Evolutionary conservation across 2,113 vertebrate genomes (phyloP), one percentile per base, ranked within the genome.

Genomic region (Cardinalis cardinalis): DNA sequence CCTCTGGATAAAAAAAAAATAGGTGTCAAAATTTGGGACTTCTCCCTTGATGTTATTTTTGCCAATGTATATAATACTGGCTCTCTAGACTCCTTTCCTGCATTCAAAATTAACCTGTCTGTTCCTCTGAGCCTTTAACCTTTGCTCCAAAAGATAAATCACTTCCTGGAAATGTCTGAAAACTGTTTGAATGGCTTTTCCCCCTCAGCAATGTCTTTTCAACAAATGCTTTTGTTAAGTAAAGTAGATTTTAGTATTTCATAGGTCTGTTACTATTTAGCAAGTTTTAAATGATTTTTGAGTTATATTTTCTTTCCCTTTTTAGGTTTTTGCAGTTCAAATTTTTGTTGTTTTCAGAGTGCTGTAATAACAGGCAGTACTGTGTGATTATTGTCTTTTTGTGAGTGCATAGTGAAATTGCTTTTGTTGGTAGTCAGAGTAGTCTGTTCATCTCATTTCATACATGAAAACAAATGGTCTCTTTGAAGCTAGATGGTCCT

Each of bases 111-210:
- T 92, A 91, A 72, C 53, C 63, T 89, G 21, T 73, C 66, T 92
- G 61, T 55, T 91, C 56, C 87, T 90, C 70, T 72, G 32, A 92
- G 73, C 48, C 49, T 34, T 65, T 84, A 89, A 73, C 87, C 76
- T 96, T 90, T 83, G 55, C 36, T 84, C 68, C 55, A 24, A 6
- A 21, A 93, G 66, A 84, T 93, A 87, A 94, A 89, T 87, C 88
- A 79, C 56, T 95, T 87, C 75, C 83, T 90, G 48, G 56, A 89
- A 77, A 93, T 66, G 51, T 89, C 83, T 95, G 40, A 32, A 46
- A 83, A 70, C 23, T 36, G 41, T 93, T 78, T 69, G 76, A 92
- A 66, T 92, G 26, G 19, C 44, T 83, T 66, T 10, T 1, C 5
- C 46, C 29, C 18, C 51, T 6, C 34, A 81, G 36, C 36, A 36